Evolutionary conservation across 1,140 invertebrate species (phyloP).

Genomic region (Panulirus ornatus): DNA sequence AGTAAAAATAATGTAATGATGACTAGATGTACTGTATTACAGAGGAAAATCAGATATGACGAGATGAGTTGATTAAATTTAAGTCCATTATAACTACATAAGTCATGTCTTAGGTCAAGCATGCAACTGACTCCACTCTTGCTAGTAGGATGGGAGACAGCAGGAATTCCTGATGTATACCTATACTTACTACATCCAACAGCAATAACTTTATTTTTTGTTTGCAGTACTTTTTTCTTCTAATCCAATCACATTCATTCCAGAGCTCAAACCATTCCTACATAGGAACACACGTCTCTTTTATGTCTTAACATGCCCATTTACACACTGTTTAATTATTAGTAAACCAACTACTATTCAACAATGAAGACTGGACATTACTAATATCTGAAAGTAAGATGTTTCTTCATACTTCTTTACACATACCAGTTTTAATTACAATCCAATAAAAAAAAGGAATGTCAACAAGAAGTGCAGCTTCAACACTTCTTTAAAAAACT

Average conservation of each 20-base stretch:
- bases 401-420: no score
- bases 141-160: not conserved
- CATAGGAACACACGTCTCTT: not conserved
- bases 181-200: not conserved
- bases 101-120: no score
- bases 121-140: not conserved
- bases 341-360: not conserved
- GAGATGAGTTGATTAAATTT: not conserved
- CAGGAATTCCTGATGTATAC: not conserved
- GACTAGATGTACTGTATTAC: not conserved
- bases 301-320: not conserved
- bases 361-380: not conserved
- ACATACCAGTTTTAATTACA: not conserved
- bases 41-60: not conserved
- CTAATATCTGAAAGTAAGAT: not conserved
- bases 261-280: not conserved
- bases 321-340: not conserved
- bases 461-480: not conserved
- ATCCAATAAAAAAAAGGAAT: not conserved
- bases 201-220: not conserved
- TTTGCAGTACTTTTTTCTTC: not conserved
- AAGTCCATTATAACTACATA: not conserved
- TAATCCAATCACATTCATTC: not conserved
- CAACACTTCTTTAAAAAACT: not conserved
- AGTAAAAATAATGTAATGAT: not conserved